Percentiles rank a stretch among this genome's conserved stretches.
These are phyloP conservation scores for Alentia gelatinosa DNA, from an alignment of 2,888 invertebrate genomes.

Conservation along the genomic window DNA sequence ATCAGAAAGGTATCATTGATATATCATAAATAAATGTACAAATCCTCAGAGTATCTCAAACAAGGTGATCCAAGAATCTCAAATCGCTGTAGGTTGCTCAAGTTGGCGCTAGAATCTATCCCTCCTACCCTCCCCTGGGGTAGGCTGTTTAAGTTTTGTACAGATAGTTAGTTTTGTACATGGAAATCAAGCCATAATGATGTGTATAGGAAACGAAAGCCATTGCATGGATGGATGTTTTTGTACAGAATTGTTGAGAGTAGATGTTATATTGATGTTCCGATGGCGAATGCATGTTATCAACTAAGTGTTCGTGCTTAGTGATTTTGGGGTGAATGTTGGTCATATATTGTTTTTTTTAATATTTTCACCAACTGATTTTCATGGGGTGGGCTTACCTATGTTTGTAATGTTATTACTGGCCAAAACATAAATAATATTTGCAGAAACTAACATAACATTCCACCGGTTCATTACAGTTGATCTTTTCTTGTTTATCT, in stretches of 20 bases:
- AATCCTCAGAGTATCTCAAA: background rate
- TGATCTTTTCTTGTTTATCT: no score
- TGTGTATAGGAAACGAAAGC: background rate
- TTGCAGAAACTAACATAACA: background rate
- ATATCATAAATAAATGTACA: background rate
- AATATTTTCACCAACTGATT: background rate
- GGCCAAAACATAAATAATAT: background rate
- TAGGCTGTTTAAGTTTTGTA: background rate
- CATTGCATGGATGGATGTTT: background rate
- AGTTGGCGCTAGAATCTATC: background rate
- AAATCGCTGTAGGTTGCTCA: background rate
- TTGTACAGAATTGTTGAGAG: background rate
- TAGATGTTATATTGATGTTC: background rate
- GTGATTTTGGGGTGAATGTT: background rate
- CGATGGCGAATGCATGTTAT: background rate
- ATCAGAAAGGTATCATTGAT: background rate
- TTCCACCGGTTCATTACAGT: background rate
- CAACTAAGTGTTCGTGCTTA: background rate
- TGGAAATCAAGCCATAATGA: background rate
- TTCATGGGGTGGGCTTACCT: background rate
- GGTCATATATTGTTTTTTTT: background rate
- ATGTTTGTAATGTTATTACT: background rate
- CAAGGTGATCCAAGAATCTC: background rate
- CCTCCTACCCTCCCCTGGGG: background rate
- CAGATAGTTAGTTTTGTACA: slow-evolving; percentile 17